Conservation (phyloP, 2,113 vertebrate species). For the Otus sunia region DNA sequence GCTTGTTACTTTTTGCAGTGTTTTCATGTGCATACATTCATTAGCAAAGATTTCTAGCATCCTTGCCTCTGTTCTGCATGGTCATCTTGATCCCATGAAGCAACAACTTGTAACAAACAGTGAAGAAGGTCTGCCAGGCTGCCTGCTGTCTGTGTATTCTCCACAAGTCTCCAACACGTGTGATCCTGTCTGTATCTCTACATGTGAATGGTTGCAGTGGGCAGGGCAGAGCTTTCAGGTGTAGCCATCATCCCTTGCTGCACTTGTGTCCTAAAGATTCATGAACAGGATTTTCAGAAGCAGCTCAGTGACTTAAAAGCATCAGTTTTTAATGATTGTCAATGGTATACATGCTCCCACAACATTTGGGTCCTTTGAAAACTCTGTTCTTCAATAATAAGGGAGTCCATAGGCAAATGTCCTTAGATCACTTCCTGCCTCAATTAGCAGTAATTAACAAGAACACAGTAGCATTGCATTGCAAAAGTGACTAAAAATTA, state of each 20-base stretch:
- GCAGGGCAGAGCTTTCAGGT: not conserved
- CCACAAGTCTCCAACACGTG: not conserved
- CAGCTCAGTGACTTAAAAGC: not conserved
- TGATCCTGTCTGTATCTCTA: not conserved
- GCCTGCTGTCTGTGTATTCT: not conserved
- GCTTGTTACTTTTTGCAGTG: not conserved
- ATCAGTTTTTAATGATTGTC: not conserved
- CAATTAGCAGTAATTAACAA: not conserved
- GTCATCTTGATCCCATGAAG: not conserved
- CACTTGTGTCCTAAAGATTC: not conserved
- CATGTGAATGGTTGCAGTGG: not conserved
- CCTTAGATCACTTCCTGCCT: not conserved
- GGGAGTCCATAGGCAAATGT: not conserved
- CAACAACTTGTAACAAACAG: not conserved
- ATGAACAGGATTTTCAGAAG: not conserved
- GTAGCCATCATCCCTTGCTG: not conserved
- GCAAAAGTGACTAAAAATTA: not conserved
- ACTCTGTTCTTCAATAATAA: not conserved
- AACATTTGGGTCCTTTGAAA: not conserved
- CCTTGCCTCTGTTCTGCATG: not conserved
- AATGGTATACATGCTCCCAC: not conserved
- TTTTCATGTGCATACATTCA: rapidly evolving
- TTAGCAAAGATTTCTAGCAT: not conserved
- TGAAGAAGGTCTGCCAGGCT: not conserved
- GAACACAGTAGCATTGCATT: not conserved